Percentiles rank a stretch among this genome's conserved stretches.
phyloP scores from a whole-genome alignment of 2,113 vertebrate species.

The Sander vitreus region DNA sequence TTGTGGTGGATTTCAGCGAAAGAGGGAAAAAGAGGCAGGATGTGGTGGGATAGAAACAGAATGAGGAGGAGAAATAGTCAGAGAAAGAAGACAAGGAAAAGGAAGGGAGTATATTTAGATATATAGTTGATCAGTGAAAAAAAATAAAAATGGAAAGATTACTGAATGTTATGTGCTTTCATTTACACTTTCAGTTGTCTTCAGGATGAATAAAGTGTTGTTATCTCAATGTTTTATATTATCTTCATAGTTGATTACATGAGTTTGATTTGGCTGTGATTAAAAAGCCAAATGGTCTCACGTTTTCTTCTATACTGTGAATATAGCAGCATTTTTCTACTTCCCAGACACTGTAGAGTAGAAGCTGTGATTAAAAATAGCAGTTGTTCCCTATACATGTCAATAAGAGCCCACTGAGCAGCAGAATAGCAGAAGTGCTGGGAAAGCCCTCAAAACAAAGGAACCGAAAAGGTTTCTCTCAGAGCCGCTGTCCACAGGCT shows the following conservation, averaged over 20 bases:
- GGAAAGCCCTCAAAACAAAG: constrained; percentile 59
- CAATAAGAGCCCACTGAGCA: constrained; percentile 45
- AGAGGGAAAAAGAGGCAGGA: constrained; percentile 46
- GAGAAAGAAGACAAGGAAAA: neutral
- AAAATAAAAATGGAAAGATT: neutral
- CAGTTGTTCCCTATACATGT: constrained; percentile 26
- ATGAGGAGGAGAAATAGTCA: constrained; percentile 30
- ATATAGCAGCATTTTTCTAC: constrained; percentile 2
- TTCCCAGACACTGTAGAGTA: constrained; percentile 22
- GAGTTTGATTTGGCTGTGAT: neutral
- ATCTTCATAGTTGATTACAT: neutral
- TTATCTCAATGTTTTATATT: neutral
- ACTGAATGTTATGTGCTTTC: neutral
- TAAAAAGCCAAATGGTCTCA: neutral
- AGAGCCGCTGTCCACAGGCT: constrained; percentile 34
- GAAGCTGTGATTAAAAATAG: constrained; percentile 65
- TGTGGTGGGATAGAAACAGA: constrained; percentile 47
- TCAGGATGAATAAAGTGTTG: neutral
- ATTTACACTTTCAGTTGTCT: neutral
- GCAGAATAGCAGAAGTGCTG: constrained; percentile 51
- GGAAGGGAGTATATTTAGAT: neutral
- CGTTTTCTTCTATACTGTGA: neutral
- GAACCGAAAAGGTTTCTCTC: constrained; percentile 43
- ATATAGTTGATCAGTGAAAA: neutral
- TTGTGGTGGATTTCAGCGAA: constrained; percentile 65